Evolutionary conservation across 2,888 invertebrate species (phyloP).

Genomic region (Heteromyza rotundicornis): DNA sequence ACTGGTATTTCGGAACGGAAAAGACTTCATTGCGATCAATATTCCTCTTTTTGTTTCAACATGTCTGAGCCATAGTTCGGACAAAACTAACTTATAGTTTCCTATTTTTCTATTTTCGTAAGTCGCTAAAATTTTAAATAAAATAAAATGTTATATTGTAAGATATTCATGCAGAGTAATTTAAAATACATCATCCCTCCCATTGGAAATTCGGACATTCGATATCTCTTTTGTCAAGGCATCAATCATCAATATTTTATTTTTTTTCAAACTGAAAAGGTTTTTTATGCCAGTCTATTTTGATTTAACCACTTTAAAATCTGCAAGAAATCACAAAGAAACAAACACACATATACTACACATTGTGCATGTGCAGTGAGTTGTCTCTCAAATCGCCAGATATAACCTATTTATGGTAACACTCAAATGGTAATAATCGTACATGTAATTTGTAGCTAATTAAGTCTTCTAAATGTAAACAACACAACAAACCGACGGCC

Average conservation of each 20-base stretch:
- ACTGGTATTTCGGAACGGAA: neutral
- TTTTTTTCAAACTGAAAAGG: too few species aligned
- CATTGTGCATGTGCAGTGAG: conserved; percentile 16
- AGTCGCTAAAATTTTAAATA: conserved; percentile 7
- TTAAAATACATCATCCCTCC: neutral
- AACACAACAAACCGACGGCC: neutral
- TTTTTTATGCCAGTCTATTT: too few species aligned
- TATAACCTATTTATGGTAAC: neutral
- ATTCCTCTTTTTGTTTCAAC: neutral
- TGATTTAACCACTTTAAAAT: too few species aligned
- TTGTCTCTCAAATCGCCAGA: neutral
- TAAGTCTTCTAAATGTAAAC: conserved; percentile 18
- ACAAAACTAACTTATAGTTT: neutral
- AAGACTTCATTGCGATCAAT: neutral
- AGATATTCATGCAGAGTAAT: conserved; percentile 6
- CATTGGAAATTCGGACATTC: too few species aligned
- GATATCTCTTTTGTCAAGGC: too few species aligned
- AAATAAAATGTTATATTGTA: conserved; percentile 18
- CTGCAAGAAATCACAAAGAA: too few species aligned
- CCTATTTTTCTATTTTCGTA: conserved; percentile 5
- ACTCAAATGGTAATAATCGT: conserved; percentile 10
- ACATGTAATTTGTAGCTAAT: conserved; percentile 20
- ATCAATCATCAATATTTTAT: too few species aligned
- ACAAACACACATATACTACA: conserved; percentile 9
- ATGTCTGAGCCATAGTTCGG: conserved; percentile 12